These are phyloP conservation scores for Phyllotreta striolata DNA, from an alignment of 2,888 invertebrate genomes.

Conservation along the genomic window DNA sequence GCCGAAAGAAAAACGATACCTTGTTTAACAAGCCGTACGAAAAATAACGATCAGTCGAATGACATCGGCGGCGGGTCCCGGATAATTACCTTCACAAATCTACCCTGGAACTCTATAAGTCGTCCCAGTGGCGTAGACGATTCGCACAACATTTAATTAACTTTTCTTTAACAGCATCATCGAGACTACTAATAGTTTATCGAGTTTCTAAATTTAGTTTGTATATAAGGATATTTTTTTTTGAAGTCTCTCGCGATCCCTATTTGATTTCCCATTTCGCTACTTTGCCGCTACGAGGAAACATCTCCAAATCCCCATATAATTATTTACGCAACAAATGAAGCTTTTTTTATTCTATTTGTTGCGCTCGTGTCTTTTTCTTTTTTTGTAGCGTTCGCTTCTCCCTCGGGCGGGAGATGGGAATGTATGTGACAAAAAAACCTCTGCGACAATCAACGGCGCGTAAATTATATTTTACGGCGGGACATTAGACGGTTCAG, in stretches of 20 bases:
- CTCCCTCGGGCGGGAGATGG: not conserved
- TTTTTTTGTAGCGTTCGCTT: not conserved
- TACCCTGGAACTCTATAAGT: not conserved
- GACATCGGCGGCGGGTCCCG: slow-evolving; percentile 6
- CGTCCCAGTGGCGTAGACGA: not conserved
- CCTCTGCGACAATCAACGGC: slow-evolving; percentile 17
- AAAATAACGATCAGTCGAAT: slow-evolving; percentile 27
- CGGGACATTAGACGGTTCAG: slow-evolving; percentile 18
- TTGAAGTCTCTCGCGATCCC: too few relatives aligned
- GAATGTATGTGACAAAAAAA: slow-evolving; percentile 16
- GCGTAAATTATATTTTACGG: slow-evolving; percentile 22
- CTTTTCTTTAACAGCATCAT: too few relatives aligned
- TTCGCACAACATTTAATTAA: not conserved
- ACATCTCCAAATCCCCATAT: too few relatives aligned
- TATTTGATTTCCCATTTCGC: too few relatives aligned
- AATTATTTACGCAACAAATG: too few relatives aligned
- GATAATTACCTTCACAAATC: slow-evolving; percentile 23
- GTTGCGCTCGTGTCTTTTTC: not conserved
- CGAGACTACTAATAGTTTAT: too few relatives aligned
- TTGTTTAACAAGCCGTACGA: slow-evolving; percentile 30
- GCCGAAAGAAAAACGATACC: slow-evolving; percentile 20
- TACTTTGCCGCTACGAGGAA: too few relatives aligned
- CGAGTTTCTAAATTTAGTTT: too few relatives aligned
- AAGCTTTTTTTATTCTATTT: too few relatives aligned
- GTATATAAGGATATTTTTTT: too few relatives aligned